Conservation (phyloP, 2,888 invertebrate species). For the Myopa tessellatipennis region DNA sequence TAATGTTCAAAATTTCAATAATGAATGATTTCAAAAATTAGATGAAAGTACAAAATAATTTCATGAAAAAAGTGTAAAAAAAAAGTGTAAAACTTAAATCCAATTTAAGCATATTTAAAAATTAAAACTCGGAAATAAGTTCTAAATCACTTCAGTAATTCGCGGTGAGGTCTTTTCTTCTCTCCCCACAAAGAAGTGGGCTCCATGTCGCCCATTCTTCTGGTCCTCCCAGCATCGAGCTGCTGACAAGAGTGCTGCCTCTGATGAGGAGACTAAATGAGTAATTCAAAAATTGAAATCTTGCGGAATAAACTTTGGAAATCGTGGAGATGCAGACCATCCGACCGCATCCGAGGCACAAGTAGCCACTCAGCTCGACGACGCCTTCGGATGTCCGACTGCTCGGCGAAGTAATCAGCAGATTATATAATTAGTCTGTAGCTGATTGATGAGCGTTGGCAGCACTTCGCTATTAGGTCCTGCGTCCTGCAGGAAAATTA, state of each 20-base stretch:
- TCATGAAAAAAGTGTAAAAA: neutral
- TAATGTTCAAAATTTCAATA: neutral
- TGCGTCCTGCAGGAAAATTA: conserved; percentile 30
- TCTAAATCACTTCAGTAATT: neutral
- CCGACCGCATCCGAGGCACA: neutral
- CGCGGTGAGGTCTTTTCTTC: neutral
- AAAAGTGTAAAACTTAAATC: too few species aligned
- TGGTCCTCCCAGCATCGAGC: neutral
- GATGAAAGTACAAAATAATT: neutral
- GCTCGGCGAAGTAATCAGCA: conserved; percentile 62
- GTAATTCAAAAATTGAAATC: conserved; percentile 35
- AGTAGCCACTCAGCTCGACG: conserved; percentile 9
- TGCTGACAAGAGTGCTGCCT: neutral
- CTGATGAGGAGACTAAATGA: conserved; percentile 3
- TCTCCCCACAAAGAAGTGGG: neutral
- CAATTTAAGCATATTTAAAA: too few species aligned
- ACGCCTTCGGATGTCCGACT: neutral
- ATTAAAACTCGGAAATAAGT: too few species aligned
- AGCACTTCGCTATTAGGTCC: conserved; percentile 30
- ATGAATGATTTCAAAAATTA: neutral
- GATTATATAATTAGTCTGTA: conserved; percentile 69
- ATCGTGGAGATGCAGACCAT: conserved; percentile 35
- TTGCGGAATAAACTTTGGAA: conserved; percentile 40
- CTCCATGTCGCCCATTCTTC: neutral
- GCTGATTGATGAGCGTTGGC: conserved; percentile 67